Evolutionary conservation across 2,113 vertebrate genomes (phyloP).

Genomic region (Genyomyrus donnyi): DNA sequence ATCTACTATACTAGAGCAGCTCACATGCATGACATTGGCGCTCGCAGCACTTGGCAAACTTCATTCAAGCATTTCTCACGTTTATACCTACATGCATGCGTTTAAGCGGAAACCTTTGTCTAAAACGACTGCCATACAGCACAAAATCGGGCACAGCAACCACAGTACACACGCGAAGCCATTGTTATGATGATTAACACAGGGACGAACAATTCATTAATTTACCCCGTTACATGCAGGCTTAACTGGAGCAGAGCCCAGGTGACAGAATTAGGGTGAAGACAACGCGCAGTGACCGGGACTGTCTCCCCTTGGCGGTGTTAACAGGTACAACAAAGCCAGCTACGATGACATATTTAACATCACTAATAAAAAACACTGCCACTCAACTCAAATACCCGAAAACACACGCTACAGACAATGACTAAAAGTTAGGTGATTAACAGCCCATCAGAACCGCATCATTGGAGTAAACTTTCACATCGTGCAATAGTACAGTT

Average conservation of each 20-base stretch:
- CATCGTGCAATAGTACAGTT: background rate
- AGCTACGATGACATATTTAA: background rate
- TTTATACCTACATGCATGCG: background rate
- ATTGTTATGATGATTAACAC: background rate
- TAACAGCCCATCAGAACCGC: background rate
- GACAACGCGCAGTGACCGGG: background rate
- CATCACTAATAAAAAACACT: background rate
- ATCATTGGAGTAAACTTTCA: background rate
- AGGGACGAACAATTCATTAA: background rate
- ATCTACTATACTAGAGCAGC: background rate
- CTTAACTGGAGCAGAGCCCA: background rate
- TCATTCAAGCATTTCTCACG: background rate
- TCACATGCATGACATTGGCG: background rate
- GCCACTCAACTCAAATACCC: background rate
- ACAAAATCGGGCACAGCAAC: background rate
- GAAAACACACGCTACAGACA: background rate
- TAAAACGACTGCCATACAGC: background rate
- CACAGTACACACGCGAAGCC: background rate
- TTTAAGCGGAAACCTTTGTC: background rate
- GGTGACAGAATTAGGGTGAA: background rate
- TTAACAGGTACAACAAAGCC: constrained; percentile 11
- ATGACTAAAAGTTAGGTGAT: background rate
- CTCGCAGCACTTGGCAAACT: background rate
- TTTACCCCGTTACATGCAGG: background rate
- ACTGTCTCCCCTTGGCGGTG: background rate